phyloP scores from a whole-genome alignment of 2,888 invertebrate genomes.

The Acrobasis consociella region DNA sequence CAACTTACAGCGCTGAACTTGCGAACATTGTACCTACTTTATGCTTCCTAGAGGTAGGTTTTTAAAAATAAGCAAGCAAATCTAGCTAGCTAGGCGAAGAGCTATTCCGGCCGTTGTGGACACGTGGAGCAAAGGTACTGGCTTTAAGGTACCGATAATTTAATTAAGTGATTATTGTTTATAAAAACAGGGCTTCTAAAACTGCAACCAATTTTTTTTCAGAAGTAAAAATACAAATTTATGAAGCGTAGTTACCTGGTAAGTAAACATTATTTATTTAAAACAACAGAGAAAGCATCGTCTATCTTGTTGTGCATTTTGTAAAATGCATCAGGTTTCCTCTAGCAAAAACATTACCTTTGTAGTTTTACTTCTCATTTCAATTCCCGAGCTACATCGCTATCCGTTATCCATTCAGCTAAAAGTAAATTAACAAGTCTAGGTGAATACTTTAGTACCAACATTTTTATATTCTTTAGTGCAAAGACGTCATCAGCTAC shows the following conservation, averaged over 20 bases:
- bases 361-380: constrained; percentile 18
- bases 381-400: constrained; percentile 25
- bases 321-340: constrained; percentile 20
- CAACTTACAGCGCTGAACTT: too few species aligned
- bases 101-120: too few species aligned
- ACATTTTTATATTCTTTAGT: too few species aligned
- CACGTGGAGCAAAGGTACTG: too few species aligned
- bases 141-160: too few species aligned
- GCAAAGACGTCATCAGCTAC: too few species aligned
- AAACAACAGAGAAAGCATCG: constrained; percentile 9
- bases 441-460: neutral
- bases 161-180: too few species aligned
- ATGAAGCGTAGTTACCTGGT: neutral
- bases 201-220: neutral
- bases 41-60: too few species aligned
- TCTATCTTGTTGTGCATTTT: constrained; percentile 21
- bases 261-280: constrained; percentile 14
- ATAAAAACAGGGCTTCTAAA: too few species aligned
- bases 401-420: constrained; percentile 50
- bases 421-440: neutral
- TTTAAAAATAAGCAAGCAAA: too few species aligned
- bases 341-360: constrained; percentile 20
- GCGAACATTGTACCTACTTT: too few species aligned
- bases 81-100: too few species aligned
- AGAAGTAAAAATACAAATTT: constrained; percentile 3